phyloP scores from a whole-genome alignment of 2,797 vertebrate species.

The Natrix natrix region DNA sequence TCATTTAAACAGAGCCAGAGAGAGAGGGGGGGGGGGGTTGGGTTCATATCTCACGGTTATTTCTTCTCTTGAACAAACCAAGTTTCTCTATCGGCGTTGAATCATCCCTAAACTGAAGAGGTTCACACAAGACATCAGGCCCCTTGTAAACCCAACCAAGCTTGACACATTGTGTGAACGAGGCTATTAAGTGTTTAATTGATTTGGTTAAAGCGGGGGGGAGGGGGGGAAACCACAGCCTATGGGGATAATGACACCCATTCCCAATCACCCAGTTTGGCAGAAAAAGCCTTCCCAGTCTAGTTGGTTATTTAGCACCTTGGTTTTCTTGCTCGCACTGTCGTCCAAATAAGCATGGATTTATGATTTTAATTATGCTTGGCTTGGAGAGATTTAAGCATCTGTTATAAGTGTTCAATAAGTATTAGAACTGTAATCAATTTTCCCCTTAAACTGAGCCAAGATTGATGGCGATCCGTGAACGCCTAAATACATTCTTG shows the following conservation, averaged over 20 bases:
- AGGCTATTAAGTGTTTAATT: not conserved
- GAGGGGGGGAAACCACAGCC: not conserved
- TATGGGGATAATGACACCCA: conserved; percentile 26
- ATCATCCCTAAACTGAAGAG: not conserved
- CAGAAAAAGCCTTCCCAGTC: conserved; percentile 32
- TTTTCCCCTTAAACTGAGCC: conserved; percentile 58
- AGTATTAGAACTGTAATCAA: conserved; percentile 70
- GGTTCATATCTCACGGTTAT: not conserved
- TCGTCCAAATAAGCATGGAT: conserved; percentile 66
- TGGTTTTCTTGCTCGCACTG: conserved; percentile 57
- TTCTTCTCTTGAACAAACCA: not conserved
- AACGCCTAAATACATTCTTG: conserved; percentile 52
- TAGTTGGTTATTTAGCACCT: conserved; percentile 57
- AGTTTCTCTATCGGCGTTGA: not conserved
- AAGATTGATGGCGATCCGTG: conserved; percentile 61
- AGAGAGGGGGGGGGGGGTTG: not conserved
- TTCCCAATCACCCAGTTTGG: conserved; percentile 25
- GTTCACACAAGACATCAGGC: not conserved
- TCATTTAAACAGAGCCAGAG: not conserved
- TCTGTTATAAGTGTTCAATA: conserved; percentile 72
- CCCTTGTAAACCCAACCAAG: not conserved
- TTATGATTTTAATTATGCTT: conserved; percentile 73
- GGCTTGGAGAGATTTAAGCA: conserved; percentile 69
- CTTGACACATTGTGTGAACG: not conserved
- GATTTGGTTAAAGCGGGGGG: not conserved